Percentiles rank a stretch among this genome's conserved stretches.
These are phyloP conservation scores for Marisa cornuarietis DNA, from an alignment of 1,140 invertebrate genomes.

Conservation along the genomic window DNA sequence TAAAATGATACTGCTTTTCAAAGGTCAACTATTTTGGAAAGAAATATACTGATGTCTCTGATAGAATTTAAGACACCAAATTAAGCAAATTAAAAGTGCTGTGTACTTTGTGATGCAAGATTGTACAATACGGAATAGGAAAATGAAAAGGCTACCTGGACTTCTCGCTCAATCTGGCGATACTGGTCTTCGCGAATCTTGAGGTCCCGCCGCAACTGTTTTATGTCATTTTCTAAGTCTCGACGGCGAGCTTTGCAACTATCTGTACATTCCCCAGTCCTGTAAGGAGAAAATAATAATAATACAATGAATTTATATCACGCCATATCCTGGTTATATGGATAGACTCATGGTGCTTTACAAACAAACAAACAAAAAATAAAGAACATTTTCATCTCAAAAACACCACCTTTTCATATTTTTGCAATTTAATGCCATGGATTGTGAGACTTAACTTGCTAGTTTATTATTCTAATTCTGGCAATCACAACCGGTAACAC, in stretches of 20 bases:
- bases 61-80: not conserved
- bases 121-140: too few relatives aligned
- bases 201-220: slow-evolving; percentile 78
- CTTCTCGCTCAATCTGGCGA: slow-evolving; percentile 69
- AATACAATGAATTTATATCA: not conserved
- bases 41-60: not conserved
- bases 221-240: slow-evolving; percentile 82
- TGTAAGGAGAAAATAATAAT: slow-evolving; percentile 20
- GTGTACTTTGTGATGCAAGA: too few relatives aligned
- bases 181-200: slow-evolving; percentile 79
- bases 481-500: not conserved
- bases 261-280: slow-evolving; percentile 78
- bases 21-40: too few relatives aligned
- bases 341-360: too few relatives aligned
- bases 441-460: too few relatives aligned
- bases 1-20: not conserved
- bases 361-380: too few relatives aligned
- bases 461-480: not conserved
- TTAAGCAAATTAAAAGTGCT: not conserved
- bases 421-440: too few relatives aligned
- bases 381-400: too few relatives aligned
- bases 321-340: too few relatives aligned
- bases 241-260: slow-evolving; percentile 77
- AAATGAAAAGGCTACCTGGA: slow-evolving; percentile 62
- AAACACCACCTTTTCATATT: not conserved